phyloP scores from a whole-genome alignment of 2,113 vertebrate genomes.

The Tricholaema leucomelas region DNA sequence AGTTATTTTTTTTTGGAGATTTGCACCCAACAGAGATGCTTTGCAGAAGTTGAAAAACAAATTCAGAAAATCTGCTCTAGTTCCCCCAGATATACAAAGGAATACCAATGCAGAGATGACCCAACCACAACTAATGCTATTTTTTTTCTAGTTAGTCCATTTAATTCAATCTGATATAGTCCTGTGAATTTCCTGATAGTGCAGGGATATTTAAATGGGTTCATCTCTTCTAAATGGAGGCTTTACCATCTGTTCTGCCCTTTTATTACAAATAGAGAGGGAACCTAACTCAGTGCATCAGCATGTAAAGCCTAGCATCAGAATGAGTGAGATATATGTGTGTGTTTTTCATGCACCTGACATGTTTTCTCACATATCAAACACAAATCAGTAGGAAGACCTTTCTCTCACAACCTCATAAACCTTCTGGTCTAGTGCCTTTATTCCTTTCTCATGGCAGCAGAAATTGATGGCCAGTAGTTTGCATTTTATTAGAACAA shows the following conservation, averaged over 20 bases:
- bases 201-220: conserved; percentile 34
- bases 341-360: conserved; percentile 34
- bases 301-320: not conserved
- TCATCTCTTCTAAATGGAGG: conserved; percentile 37
- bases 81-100: not conserved
- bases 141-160: not conserved
- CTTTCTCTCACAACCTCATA: conserved; percentile 18
- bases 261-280: conserved; percentile 40
- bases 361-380: conserved; percentile 55
- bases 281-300: conserved; percentile 18
- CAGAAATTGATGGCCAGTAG: conserved; percentile 49
- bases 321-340: not conserved
- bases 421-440: not conserved
- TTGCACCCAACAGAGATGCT: not conserved
- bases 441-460: not conserved
- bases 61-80: not conserved
- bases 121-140: not conserved
- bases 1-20: not conserved
- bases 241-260: conserved; percentile 54
- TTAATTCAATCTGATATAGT: not conserved
- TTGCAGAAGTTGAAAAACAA: not conserved
- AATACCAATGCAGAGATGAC: not conserved
- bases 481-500: conserved; percentile 61
- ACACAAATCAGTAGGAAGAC: conserved; percentile 48
- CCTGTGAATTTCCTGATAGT: not conserved